Evolutionary conservation across 2,888 invertebrate genomes (phyloP), one percentile per base, ranked within the genome.

Genomic region (Selenia dentaria): DNA sequence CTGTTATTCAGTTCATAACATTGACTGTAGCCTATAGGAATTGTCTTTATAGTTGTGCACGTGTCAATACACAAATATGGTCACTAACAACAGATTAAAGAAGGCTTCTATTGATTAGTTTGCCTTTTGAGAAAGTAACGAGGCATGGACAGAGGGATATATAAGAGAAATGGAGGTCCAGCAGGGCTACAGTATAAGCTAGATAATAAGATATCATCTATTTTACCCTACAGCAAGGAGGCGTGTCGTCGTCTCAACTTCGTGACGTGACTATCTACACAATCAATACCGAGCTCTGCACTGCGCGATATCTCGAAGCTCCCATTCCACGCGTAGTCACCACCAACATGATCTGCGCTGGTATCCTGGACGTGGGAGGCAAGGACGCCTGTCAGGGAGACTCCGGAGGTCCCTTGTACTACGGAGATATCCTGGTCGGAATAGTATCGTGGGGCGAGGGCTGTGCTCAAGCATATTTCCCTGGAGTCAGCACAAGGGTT

Each of bases 381-480:
- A 36, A 43, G 3, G 71, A 68, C 36, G 64, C 67, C 8, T 75
- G 59, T 24, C 41, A 52, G 20, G 58, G 60, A 6, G 66, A 89
- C 68, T 77, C 75, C 34, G 89, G 88, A 3, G 88, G 88, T 12
- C 87, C 89, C 6, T 6, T 88, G 47, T 79, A 75, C 54, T 73
- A 67, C 53, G 66, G 62, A 22, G 65, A 76, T 29, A 65, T 69
- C 47, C 66, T 86, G 37, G 72, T 90, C 43, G 90, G 89, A 13
- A 53, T 92, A 48, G 74, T 84, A 24, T 91, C 91, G 24, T 91
- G 86, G 82, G 91, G 91, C 45, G 65, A 67, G 26, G 83, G 83
- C 2, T 91, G 91, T 54, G 85, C 79, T 3, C 66, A 77, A 47
- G 71, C 66, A 6, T 52, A 60, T 28, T 83, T 73, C 62, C 92